Evolutionary conservation across 2,113 vertebrate species (phyloP).

Genomic region (Pterocles gutturalis): DNA sequence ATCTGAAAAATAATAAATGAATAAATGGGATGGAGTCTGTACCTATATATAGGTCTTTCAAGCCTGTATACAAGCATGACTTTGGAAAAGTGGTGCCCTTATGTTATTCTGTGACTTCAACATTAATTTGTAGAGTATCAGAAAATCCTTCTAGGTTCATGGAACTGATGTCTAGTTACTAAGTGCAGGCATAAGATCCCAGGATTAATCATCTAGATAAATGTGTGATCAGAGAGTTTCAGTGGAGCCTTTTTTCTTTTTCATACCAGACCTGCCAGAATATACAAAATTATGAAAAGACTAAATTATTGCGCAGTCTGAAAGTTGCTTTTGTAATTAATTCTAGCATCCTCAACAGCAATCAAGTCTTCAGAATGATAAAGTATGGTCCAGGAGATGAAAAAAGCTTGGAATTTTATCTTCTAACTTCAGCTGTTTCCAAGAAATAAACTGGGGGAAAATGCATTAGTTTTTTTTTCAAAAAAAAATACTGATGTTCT

Average conservation of each 20-base stretch:
- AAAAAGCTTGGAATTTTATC: background rate
- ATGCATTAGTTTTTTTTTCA: background rate
- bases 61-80: background rate
- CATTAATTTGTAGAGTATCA: background rate
- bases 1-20: rapidly evolving
- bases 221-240: background rate
- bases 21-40: background rate
- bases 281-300: background rate
- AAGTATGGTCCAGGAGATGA: background rate
- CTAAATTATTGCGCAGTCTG: background rate
- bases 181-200: background rate
- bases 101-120: background rate
- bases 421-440: background rate
- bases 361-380: background rate
- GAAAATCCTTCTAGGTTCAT: background rate
- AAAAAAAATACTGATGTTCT: conserved; percentile 8
- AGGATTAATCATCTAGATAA: background rate
- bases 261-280: background rate
- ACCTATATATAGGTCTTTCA: background rate
- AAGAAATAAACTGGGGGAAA: background rate
- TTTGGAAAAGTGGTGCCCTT: background rate
- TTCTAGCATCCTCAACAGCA: background rate
- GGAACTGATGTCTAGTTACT: background rate
- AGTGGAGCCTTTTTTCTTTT: background rate
- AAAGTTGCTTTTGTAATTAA: background rate